phyloP scores from a whole-genome alignment of 2,797 vertebrate genomes.

The Microctenopoma stevenorrisi region DNA sequence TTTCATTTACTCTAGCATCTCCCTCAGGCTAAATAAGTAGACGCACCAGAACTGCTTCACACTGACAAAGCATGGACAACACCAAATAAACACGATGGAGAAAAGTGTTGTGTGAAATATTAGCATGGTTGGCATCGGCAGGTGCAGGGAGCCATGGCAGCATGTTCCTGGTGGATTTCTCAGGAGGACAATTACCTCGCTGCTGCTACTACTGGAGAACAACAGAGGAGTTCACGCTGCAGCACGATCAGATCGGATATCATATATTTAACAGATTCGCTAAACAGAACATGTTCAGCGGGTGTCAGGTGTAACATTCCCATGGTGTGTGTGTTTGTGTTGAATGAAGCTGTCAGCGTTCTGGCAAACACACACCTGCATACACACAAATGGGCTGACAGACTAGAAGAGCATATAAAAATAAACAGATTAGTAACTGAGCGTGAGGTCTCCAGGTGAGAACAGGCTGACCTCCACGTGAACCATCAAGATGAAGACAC shows the following conservation, averaged over 20 bases:
- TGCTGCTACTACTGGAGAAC: not conserved
- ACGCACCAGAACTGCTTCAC: not conserved
- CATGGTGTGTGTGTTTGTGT: constrained; percentile 9
- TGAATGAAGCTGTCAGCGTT: not conserved
- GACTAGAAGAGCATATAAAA: constrained; percentile 5
- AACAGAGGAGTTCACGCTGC: not conserved
- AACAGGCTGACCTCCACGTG: too few species aligned
- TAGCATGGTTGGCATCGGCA: not conserved
- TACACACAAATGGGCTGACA: not conserved
- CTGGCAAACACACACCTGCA: not conserved
- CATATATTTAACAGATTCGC: constrained; percentile 19
- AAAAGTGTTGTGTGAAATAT: too few species aligned
- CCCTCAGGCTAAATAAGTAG: not conserved
- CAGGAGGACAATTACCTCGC: too few species aligned
- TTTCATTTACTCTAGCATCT: not conserved
- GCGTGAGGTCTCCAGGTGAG: not conserved
- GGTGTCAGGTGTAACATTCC: constrained; percentile 14
- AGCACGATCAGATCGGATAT: constrained; percentile 19
- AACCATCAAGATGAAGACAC: too few species aligned
- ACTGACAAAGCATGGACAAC: too few species aligned
- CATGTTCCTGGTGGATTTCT: too few species aligned
- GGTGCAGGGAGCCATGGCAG: not conserved
- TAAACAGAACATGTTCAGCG: not conserved
- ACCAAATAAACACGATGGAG: too few species aligned
- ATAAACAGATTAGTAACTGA: constrained; percentile 34